A percentile compares a stretch with the other conserved stretches of the same genome.
These are phyloP conservation scores for Gerris buenoi DNA, from an alignment of 1,140 invertebrate species.

Conservation along the genomic window DNA sequence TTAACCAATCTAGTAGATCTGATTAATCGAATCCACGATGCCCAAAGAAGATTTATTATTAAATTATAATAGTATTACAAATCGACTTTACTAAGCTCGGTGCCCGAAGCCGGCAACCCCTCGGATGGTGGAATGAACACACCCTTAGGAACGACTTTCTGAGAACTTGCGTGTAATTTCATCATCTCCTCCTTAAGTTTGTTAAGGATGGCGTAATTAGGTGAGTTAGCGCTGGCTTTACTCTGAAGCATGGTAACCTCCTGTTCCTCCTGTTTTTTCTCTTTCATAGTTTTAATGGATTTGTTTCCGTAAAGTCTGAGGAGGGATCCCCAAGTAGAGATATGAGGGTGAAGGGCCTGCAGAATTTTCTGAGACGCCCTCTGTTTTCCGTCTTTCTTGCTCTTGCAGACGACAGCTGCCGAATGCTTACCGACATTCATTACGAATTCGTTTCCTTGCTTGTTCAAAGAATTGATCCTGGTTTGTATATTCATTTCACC, in stretches of 20 bases:
- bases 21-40: too few relatives aligned
- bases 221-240: conserved; percentile 76
- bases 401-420: conserved; percentile 76
- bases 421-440: conserved; percentile 89
- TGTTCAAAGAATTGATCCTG: conserved; percentile 72
- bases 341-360: conserved; percentile 78
- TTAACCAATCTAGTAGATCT: too few relatives aligned
- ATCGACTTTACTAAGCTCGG: conserved; percentile 15
- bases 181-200: conserved; percentile 80
- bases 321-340: conserved; percentile 86
- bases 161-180: conserved; percentile 42
- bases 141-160: conserved; percentile 12
- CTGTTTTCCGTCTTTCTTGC: conserved; percentile 96
- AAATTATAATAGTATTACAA: too few relatives aligned
- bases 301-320: conserved; percentile 82
- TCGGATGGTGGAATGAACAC: conserved; percentile 15
- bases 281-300: conserved; percentile 81
- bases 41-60: too few relatives aligned
- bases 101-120: conserved; percentile 13
- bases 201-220: conserved; percentile 83
- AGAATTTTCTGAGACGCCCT: conserved; percentile 88
- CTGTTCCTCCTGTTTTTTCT: conserved; percentile 87
- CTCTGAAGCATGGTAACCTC: conserved; percentile 83
- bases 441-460: conserved; percentile 84
- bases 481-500: conserved; percentile 78